Base-by-base conservation (phyloP, 2,888 invertebrate species). In the Tachina fera region DNA sequence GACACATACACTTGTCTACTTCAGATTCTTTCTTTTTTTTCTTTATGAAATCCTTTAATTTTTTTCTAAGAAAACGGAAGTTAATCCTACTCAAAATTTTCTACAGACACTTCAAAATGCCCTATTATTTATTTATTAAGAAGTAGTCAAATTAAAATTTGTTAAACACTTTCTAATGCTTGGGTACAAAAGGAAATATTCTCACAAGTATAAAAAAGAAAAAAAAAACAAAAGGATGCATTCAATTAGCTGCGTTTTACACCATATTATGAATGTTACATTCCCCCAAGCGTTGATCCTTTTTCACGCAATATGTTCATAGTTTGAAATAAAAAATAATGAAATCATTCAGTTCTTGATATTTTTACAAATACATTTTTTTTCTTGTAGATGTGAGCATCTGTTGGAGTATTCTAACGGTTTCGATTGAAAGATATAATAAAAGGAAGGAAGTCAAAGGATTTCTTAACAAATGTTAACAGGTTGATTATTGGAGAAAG, bases 231-330 rank as follows among this genome's bases (percentile, higher is more conserved):
- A 78, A 74, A 77, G 68, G 74, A 81, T 72, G 75, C 31, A 45
- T 77, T 53, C 82, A 85, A 85, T 85, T 85, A 85, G 78, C 53
- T 86, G 39, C 78, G 71, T 86, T 82, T 86, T 79, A 86, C 85
- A 82, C 85, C 71, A 82, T 72, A 68, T 77, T 72, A 74, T 70
- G 14, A 63, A 74, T 80, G 19, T 61, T 19, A 22, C 19, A 63
- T 60, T n/a, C 31, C 56, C 49, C 22, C n/a, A 67, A 71, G 51
- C 9, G 41, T 43, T 65, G 51, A 47, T 74, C 22, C 51, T 49
- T 72, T 85, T 78, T 86, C 82, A 78, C 78, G 75, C 85, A 86
- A 75, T 86, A 65, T 86, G 85, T 71, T 78, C 74, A 58, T 82
- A 78, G 74, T 63, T 78, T 63, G 63, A 72, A 47, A 19, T 68